Conservation (phyloP, 2,888 invertebrate genomes). For the Cheilosia vernalis region DNA sequence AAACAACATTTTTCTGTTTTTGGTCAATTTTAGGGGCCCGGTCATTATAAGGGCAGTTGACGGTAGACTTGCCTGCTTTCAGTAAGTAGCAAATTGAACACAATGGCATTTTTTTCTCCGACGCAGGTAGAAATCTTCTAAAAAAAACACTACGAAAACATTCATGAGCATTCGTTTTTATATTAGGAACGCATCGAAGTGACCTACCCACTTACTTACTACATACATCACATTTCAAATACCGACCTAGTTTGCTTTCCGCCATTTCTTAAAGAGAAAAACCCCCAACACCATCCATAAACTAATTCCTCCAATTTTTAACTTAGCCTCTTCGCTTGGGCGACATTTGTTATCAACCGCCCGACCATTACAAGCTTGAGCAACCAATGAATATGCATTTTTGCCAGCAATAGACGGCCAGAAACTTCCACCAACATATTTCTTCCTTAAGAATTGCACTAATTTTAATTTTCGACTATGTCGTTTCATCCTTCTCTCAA, state of each 20-base stretch:
- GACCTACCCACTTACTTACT: no score
- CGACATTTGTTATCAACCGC: conserved; percentile 20
- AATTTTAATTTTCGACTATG: conserved; percentile 64
- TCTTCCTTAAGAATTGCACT: conserved; percentile 53
- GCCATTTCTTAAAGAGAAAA: not conserved
- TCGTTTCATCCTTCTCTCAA: conserved; percentile 33
- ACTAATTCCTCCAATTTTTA: not conserved
- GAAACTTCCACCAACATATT: conserved; percentile 32
- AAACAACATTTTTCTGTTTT: no score
- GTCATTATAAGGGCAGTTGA: no score
- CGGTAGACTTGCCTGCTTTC: no score
- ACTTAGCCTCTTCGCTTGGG: not conserved
- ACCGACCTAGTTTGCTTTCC: not conserved
- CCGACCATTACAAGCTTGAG: conserved; percentile 47
- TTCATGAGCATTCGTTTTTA: no score
- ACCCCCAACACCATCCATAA: not conserved
- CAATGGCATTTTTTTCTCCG: no score
- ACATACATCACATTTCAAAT: no score
- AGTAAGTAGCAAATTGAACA: no score
- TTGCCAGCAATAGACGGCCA: conserved; percentile 12
- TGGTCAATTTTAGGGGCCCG: no score
- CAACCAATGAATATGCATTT: conserved; percentile 60
- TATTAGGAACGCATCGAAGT: no score
- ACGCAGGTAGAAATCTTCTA: no score
- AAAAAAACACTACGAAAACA: no score